Conservation (phyloP, 2,113 vertebrate genomes). For the Colius striatus region DNA sequence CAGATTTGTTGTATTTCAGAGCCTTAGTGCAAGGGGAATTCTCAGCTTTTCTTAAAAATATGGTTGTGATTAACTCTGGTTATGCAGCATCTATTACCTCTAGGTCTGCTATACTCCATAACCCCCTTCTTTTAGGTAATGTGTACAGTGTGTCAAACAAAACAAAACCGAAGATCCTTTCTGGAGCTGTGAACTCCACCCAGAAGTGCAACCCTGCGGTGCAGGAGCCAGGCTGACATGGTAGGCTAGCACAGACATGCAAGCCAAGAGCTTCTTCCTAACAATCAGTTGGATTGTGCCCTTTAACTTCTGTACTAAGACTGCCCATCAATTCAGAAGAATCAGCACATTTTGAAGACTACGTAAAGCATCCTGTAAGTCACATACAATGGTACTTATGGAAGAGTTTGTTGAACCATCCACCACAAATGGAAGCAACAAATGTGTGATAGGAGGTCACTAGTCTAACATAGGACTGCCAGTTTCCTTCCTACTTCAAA, state of each 20-base stretch:
- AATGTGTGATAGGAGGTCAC: not conserved
- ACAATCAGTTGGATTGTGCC: not conserved
- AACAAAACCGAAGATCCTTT: not conserved
- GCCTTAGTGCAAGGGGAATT: fast-evolving
- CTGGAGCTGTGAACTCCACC: not conserved
- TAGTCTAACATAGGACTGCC: not conserved
- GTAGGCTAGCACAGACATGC: too few species aligned
- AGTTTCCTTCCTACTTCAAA: constrained; percentile 16
- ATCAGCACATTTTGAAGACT: not conserved
- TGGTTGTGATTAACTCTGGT: not conserved
- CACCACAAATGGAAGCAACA: not conserved
- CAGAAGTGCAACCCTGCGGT: fast-evolving
- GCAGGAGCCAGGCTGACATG: not conserved
- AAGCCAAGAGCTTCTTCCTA: not conserved
- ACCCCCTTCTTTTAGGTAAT: not conserved
- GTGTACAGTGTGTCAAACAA: not conserved
- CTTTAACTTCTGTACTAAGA: not conserved
- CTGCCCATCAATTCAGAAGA: not conserved
- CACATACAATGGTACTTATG: fast-evolving
- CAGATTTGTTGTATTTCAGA: not conserved
- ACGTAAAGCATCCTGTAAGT: fast-evolving
- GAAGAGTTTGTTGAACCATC: not conserved
- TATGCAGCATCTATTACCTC: not conserved
- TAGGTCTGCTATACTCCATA: not conserved
- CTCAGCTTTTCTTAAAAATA: not conserved